Evolutionary conservation across 2,888 invertebrate species (phyloP), one percentile per base, ranked within the genome.

Genomic region (Coenonympha arcania): DNA sequence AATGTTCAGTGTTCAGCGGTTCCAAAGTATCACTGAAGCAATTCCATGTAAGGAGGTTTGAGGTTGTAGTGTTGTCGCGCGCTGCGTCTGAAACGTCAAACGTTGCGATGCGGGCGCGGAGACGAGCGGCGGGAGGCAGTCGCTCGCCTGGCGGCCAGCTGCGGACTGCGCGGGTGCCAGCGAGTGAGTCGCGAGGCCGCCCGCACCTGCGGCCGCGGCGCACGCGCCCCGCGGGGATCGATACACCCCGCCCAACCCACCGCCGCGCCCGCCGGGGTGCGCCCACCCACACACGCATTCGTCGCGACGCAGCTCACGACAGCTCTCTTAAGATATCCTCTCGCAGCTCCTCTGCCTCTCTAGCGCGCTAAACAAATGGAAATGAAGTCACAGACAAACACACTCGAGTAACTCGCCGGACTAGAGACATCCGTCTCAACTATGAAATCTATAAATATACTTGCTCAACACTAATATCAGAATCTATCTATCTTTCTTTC

Each of bases 181-280:
- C 45, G 58, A 55, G 59, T 50, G 51, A 55, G 53, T 59, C 66
- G 73, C 73, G 71, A 69, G 71, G 68, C 68, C 68, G 70, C 69
- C 69, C 69, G 69, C 69, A 54, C 64, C 70, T 67, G 61, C 66
- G 64, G 65, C 68, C 70, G 69, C 68, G 56, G 76, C 82, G 83
- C 83, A 82, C 73, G 84, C 84, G 83, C 82, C 79, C 70, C 67
- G 68, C 71, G 60, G 69, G 71, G 82, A 85, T 85, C 85, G 79
- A 85, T 85, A 85, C 84, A 71, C 84, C 83, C 82, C 76, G 72
- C 80, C 78, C 82, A 65, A 66, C 71, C 81, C 76, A 63, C 74
- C 49, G 57, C 47, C 52, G 60, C 79, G 58, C 80, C 83, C 76
- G 65, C 60, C 61, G 68, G 71, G 65, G 60, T 60, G 63, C 58